These are phyloP conservation scores for Proterorhinus semilunaris DNA, from an alignment of 2,113 vertebrate species.

Conservation along the genomic window DNA sequence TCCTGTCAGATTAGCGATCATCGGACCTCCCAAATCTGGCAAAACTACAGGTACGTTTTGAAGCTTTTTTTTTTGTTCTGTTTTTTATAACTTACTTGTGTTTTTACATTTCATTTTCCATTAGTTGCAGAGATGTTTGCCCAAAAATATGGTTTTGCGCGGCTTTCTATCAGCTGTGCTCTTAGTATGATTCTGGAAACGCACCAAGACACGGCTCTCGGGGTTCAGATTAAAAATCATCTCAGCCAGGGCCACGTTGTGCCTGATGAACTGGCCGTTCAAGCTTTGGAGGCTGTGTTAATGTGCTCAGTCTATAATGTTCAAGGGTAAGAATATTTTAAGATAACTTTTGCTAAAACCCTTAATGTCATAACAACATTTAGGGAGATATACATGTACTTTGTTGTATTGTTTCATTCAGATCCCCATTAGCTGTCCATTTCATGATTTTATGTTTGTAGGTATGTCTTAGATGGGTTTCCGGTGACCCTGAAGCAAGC, in stretches of 20 bases:
- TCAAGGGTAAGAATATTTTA: constrained; percentile 62
- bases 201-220: constrained; percentile 78
- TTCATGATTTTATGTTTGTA: constrained; percentile 47
- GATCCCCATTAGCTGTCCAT: too few relatives aligned
- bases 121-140: constrained; percentile 85
- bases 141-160: constrained; percentile 78
- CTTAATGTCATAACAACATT: too few relatives aligned
- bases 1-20: constrained; percentile 84
- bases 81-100: neutral
- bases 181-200: constrained; percentile 76
- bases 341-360: too few relatives aligned
- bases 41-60: constrained; percentile 85
- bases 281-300: constrained; percentile 84
- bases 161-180: constrained; percentile 81
- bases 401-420: too few relatives aligned
- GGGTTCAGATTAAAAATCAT: constrained; percentile 72
- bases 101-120: neutral
- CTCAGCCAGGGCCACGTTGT: constrained; percentile 80
- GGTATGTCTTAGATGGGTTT: constrained; percentile 90
- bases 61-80: neutral
- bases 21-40: constrained; percentile 92
- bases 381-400: too few relatives aligned
- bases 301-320: constrained; percentile 79
- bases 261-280: constrained; percentile 86
- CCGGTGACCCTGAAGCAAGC: constrained; percentile 84